These are phyloP conservation scores for Ascaphus truei DNA, from an alignment of 2,113 vertebrate species.

Conservation along the genomic window DNA sequence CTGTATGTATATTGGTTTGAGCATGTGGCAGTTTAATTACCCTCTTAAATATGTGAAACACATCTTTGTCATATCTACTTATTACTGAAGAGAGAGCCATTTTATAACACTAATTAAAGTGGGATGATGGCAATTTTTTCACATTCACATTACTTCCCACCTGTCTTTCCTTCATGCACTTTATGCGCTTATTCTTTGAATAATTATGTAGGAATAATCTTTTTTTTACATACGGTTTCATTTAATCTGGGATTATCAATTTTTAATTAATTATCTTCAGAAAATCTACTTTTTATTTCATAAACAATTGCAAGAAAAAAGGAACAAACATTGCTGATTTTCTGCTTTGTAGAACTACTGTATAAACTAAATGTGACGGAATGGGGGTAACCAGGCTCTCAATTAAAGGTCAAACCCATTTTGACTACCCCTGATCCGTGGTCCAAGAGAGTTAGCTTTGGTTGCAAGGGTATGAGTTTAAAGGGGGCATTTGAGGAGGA, in stretches of 20 bases:
- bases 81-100: conserved; percentile 53
- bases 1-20: conserved; percentile 59
- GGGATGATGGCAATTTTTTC: conserved; percentile 52
- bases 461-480: no score
- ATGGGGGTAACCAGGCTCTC: no score
- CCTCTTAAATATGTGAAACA: conserved; percentile 59
- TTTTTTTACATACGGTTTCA: conserved; percentile 50
- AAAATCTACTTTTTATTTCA: no score
- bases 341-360: no score
- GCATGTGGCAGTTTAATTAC: conserved; percentile 63
- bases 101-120: conserved; percentile 60
- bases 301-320: no score
- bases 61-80: conserved; percentile 63
- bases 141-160: conserved; percentile 54
- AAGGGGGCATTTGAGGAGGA: no score
- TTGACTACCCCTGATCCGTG: no score
- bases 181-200: conserved; percentile 47
- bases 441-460: no score
- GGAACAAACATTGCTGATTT: no score
- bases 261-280: no score
- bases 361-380: no score
- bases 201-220: conserved; percentile 54
- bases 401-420: no score
- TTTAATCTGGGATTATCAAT: conserved; percentile 39
- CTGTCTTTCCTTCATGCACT: conserved; percentile 52